Conservation (phyloP, 2,797 vertebrate species). For the Poecilia wingei region DNA sequence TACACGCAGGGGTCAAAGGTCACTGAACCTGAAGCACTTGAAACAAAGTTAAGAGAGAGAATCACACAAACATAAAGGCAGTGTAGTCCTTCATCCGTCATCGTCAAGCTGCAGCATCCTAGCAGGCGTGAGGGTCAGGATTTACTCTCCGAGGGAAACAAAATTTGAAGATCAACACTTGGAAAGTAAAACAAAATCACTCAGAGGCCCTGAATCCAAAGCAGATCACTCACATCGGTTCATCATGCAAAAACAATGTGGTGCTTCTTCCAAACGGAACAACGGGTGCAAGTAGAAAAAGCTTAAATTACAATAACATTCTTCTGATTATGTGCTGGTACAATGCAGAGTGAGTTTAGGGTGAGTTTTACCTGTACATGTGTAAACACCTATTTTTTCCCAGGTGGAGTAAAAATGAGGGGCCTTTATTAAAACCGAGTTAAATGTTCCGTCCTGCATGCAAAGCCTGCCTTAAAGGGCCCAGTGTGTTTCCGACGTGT, state of each 20-base stretch:
- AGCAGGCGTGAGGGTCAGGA: slow-evolving; percentile 30
- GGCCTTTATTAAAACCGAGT: slow-evolving; percentile 39
- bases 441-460: slow-evolving; percentile 50
- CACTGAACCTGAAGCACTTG: slow-evolving; percentile 80
- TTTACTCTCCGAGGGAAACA: slow-evolving; percentile 36
- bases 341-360: slow-evolving; percentile 63
- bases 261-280: slow-evolving; percentile 45
- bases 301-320: slow-evolving; percentile 68
- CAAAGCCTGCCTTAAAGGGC: slow-evolving; percentile 45
- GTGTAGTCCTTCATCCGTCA: slow-evolving; percentile 66
- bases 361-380: slow-evolving; percentile 52
- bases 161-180: slow-evolving; percentile 38
- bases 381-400: slow-evolving; percentile 37
- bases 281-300: slow-evolving; percentile 54
- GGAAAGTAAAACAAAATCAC: slow-evolving; percentile 56
- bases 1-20: slow-evolving; percentile 78
- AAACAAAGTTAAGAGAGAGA: slow-evolving; percentile 69
- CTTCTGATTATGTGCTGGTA: slow-evolving; percentile 78
- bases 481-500: slow-evolving; percentile 63
- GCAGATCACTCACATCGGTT: slow-evolving; percentile 46
- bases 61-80: slow-evolving; percentile 73
- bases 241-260: slow-evolving; percentile 65
- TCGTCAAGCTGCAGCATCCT: slow-evolving; percentile 47
- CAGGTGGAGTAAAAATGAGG: slow-evolving; percentile 26
- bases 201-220: slow-evolving; percentile 51